Base-by-base conservation (phyloP, 2,113 vertebrate species). In the Phrynosoma platyrhinos region DNA sequence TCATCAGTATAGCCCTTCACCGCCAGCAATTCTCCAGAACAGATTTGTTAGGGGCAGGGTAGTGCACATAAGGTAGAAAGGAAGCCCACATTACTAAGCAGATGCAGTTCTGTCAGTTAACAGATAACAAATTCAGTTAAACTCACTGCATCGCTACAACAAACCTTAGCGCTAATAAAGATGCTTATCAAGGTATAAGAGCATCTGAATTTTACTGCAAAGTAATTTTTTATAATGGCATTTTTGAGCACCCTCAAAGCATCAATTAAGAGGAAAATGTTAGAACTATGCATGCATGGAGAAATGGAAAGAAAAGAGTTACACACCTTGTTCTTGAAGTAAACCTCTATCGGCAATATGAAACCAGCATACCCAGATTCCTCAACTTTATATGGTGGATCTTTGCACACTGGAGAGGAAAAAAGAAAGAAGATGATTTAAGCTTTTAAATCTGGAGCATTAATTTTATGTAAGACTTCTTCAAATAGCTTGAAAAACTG, bases 291-390 rank as follows among this genome's bases (percentile, higher is more conserved):
- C 2, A n/a, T 0, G 0, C 53, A 1, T 42, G 25, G 53, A 92
- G 88, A 91, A 53, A 93, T 55, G 14, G 89, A 89, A 88, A 88
- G 4, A 9, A 91, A 32, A 82, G 86, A 5, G 93, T 91, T 92
- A 88, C 88, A 66, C 97, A 98, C 98, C 98, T 98, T 98, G 94
- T 98, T 98, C 97, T 97, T 98, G 97, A 98, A 98, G 94, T 98
- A 98, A 94, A 98, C 98, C 92, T 98, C 98, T 95, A 98, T 98
- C 90, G 98, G 98, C 95, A 98, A 96, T 95, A 98, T 98, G 92
- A 98, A 98, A 94, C 98, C 98, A 95, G 98, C 98, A 96, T 98
- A 98, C 88, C 98, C 98, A 90, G 98, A 98, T 94, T 98, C 98
- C 96, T 98, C 98, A 94, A 98, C 97, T 97, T 98, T 98, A 95